A percentile compares a stretch with the other conserved stretches of the same genome.
phyloP scores from a whole-genome alignment of 2,797 vertebrate genomes.

The Neoniphon sammara region DNA sequence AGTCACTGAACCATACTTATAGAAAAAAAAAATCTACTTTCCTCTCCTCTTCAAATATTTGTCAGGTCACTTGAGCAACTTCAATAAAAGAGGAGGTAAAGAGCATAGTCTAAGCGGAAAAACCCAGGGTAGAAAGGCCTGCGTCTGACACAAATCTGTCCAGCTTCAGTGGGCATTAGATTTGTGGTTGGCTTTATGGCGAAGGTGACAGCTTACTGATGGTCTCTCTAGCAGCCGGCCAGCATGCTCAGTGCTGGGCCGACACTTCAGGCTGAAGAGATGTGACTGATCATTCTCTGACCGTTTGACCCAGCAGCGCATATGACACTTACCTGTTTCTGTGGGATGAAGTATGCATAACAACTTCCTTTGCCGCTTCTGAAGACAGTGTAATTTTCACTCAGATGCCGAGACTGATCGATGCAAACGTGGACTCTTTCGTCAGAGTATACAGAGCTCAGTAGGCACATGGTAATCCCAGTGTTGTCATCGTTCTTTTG shows the following conservation, averaged over 20 bases:
- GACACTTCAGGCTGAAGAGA: constrained; percentile 56
- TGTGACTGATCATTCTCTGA: constrained; percentile 67
- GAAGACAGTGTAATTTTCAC: constrained; percentile 20
- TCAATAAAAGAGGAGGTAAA: constrained; percentile 29
- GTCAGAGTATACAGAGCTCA: background rate
- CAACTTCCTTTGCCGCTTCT: constrained; percentile 11
- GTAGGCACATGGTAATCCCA: too few species aligned
- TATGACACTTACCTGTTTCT: constrained; percentile 48
- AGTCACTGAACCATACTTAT: constrained; percentile 10
- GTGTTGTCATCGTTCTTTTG: too few species aligned
- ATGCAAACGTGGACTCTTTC: background rate
- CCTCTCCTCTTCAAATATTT: background rate
- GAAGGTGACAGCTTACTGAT: constrained; percentile 71
- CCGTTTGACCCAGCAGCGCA: constrained; percentile 60
- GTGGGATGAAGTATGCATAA: constrained; percentile 46
- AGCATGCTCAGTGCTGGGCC: constrained; percentile 43
- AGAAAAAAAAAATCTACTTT: constrained; percentile 26
- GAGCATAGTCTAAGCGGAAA: constrained; percentile 15
- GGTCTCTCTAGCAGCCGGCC: constrained; percentile 50
- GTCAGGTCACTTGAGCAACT: constrained; percentile 7
- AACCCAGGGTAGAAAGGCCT: constrained; percentile 33
- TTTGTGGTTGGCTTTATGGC: constrained; percentile 60
- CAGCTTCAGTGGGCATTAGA: constrained; percentile 55
- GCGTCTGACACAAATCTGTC: constrained; percentile 35
- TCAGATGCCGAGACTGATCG: background rate